Conservation (phyloP, 1,140 invertebrate species). For the Megalonaias nervosa region DNA sequence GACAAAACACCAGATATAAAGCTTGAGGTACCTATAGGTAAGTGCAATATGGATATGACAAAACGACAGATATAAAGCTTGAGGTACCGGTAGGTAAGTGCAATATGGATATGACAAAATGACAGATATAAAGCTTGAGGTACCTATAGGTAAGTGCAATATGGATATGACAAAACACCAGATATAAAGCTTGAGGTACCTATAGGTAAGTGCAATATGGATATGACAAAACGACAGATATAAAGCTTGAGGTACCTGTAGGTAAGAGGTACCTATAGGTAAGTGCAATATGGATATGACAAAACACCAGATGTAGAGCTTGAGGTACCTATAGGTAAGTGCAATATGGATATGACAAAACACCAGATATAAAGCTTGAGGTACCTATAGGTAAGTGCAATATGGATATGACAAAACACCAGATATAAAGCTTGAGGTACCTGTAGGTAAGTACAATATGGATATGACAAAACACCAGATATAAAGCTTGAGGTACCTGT, state of each 20-base stretch:
- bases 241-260: constrained; percentile 92
- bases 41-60: constrained; percentile 89
- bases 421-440: constrained; percentile 92
- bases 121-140: constrained; percentile 91
- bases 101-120: constrained; percentile 97
- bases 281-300: constrained; percentile 86
- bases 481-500: constrained; percentile 92
- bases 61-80: constrained; percentile 94
- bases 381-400: constrained; percentile 81
- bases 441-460: constrained; percentile 80
- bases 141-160: constrained; percentile 82
- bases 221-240: constrained; percentile 96
- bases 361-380: constrained; percentile 93
- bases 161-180: constrained; percentile 97
- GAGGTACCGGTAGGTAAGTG: constrained; percentile 84
- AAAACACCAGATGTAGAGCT: constrained; percentile 96
- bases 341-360: constrained; percentile 95
- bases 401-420: constrained; percentile 98
- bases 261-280: too few relatives aligned
- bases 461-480: constrained; percentile 97
- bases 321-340: constrained; percentile 84
- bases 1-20: constrained; percentile 97
- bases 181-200: constrained; percentile 94
- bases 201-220: constrained; percentile 80
- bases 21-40: constrained; percentile 87